Evolutionary conservation across 2,113 vertebrate genomes (phyloP).

Genomic region (Glaucidium brasilianum): DNA sequence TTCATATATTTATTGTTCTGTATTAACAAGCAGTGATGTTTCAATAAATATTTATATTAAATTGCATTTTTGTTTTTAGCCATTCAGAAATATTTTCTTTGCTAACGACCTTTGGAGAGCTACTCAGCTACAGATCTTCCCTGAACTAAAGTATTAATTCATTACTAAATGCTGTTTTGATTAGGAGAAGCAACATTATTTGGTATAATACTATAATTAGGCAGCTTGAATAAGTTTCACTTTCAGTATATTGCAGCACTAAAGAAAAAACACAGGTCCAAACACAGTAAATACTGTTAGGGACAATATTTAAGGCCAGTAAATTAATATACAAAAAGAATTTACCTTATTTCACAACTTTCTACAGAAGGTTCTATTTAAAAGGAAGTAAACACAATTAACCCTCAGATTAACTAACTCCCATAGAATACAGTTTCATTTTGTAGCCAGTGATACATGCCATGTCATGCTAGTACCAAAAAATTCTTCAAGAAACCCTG

Average conservation of each 20-base stretch:
- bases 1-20: neutral
- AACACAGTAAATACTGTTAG: neutral
- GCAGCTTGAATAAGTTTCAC: neutral
- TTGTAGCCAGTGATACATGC: neutral
- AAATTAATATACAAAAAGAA: neutral
- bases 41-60: neutral
- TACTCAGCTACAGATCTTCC: neutral
- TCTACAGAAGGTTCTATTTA: neutral
- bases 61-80: neutral
- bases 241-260: neutral
- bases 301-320: neutral
- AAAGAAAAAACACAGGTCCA: neutral
- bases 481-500: neutral
- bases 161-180: neutral
- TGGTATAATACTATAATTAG: neutral
- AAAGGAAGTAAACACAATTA: neutral
- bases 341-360: neutral
- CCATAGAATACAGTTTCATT: neutral
- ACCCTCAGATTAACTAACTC: neutral
- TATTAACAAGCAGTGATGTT: neutral
- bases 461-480: neutral
- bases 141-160: neutral
- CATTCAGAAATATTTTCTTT: neutral
- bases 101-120: neutral
- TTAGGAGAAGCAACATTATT: neutral